Base-by-base conservation (phyloP, 2,888 invertebrate species). In the Meteorus colon region DNA sequence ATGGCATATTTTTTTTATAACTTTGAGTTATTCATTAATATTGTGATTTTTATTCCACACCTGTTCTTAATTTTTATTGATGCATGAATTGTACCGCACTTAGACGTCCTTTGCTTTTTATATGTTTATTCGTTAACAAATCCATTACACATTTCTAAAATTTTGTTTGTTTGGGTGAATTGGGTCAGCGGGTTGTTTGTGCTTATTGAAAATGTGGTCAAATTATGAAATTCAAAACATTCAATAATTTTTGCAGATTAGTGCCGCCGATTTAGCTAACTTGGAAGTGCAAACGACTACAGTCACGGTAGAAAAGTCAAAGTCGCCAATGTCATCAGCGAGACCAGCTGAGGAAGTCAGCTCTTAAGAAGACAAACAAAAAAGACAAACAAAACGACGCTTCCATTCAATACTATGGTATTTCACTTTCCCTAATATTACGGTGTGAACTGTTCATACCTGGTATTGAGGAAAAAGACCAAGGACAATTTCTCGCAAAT, bases 261-360 rank as follows among this genome's bases (percentile, higher is more conserved):
- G 86, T 78, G 86, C 89, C 31, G 87, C 89, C 41, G 89, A 89
- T 80, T 84, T 89, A 80, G 88, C 87, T 37, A 89, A 89, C 70
- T 82, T 89, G 79, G 88, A 89, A 73, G 88, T 88, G 29, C 88
- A 87, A 55, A 88, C 88, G 37, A 89, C 87, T 27, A 82, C 81
- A 66, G 87, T 89, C 41, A 89, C 88, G 24, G 88, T 88, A 14
- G 89, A 89, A 81, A 89, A 88, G 73, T 86, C 89, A 5, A 89
- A 89, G 82, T 86, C 88, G 45, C 88, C 89, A 65, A 82, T 88
- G 78, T 1, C 55, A 24, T 3, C 55, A 55, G 86, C 88, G 45
- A 86, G 88, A 85, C 86, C 89, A 4, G 19, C 55, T 63, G 89
- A 89, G 76, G 88, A 89, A 80, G 87, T 89, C 70, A 87, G 87